Evolutionary conservation across 2,888 invertebrate genomes (phyloP).

Genomic region (Rhingia rostrata): DNA sequence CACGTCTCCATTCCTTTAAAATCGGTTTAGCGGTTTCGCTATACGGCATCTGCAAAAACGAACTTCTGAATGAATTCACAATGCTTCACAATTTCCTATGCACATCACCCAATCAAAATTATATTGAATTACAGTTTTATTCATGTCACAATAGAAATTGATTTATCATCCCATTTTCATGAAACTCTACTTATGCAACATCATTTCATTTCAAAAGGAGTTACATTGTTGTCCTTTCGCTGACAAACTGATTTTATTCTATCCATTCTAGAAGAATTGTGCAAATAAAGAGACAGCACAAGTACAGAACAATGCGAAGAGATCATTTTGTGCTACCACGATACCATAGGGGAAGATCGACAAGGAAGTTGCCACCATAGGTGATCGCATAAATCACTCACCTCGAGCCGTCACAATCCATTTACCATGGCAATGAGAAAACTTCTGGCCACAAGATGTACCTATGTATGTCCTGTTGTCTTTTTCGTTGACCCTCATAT

Average conservation of each 20-base stretch:
- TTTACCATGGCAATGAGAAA: slow-evolving; percentile 58
- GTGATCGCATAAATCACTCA: slow-evolving; percentile 72
- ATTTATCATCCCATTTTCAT: slow-evolving; percentile 35
- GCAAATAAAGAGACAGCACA: slow-evolving; percentile 52
- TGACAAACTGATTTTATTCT: slow-evolving; percentile 40
- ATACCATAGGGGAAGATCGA: neutral
- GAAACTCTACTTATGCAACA: slow-evolving; percentile 10
- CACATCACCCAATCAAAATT: neutral
- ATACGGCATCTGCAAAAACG: too few species aligned
- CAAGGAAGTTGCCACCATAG: slow-evolving; percentile 68
- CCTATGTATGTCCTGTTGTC: slow-evolving; percentile 13
- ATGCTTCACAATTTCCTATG: too few species aligned
- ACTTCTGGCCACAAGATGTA: slow-evolving; percentile 67
- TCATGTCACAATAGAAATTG: slow-evolving; percentile 36
- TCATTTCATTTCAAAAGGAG: slow-evolving; percentile 23
- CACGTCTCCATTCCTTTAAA: too few species aligned
- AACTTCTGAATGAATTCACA: too few species aligned
- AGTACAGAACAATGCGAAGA: slow-evolving; percentile 16
- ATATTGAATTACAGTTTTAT: slow-evolving; percentile 14
- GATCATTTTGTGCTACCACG: slow-evolving; percentile 19
- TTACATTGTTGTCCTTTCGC: slow-evolving; percentile 18
- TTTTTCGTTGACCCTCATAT: slow-evolving; percentile 61
- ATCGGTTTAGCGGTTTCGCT: too few species aligned
- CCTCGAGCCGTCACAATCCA: slow-evolving; percentile 66
- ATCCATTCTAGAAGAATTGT: slow-evolving; percentile 30